phyloP scores from a whole-genome alignment of 2,888 invertebrate species.

The Ormyrus rosae region DNA sequence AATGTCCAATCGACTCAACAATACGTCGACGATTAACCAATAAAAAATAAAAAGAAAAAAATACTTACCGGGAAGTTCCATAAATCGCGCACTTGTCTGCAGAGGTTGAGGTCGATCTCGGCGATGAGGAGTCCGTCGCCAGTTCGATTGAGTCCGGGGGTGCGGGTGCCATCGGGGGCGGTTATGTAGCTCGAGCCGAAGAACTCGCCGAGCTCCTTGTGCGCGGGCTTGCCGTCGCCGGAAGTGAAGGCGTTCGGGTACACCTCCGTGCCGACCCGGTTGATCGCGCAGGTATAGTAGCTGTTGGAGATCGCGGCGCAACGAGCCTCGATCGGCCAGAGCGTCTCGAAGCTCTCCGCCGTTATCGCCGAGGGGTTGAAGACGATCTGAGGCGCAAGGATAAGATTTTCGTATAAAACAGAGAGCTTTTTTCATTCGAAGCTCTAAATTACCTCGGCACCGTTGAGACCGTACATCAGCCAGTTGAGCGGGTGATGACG shows the following conservation, averaged over 20 bases:
- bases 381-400: slow-evolving; percentile 81
- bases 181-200: slow-evolving; percentile 97
- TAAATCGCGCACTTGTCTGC: slow-evolving; percentile 93
- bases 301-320: slow-evolving; percentile 97
- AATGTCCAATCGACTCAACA: no score
- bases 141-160: slow-evolving; percentile 87
- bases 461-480: slow-evolving; percentile 97
- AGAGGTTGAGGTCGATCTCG: slow-evolving; percentile 95
- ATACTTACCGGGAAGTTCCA: slow-evolving; percentile 91
- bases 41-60: no score
- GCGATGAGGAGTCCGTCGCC: slow-evolving; percentile 91
- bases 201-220: slow-evolving; percentile 91
- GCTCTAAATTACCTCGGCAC: slow-evolving; percentile 83
- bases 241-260: slow-evolving; percentile 91
- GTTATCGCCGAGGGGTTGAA: slow-evolving; percentile 99
- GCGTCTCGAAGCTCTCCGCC: slow-evolving; percentile 81
- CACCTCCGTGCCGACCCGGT: slow-evolving; percentile 93
- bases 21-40: no score
- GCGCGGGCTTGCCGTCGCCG: slow-evolving; percentile 86
- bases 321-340: slow-evolving; percentile 97
- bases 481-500: slow-evolving; percentile 98
- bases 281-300: slow-evolving; percentile 95
- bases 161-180: slow-evolving; percentile 94
- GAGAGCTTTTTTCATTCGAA: no score
- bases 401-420: no score